These are phyloP conservation scores for Diadema setosum DNA, from an alignment of 35 echinoderm and acorn worm genomes.

Conservation along the genomic window DNA sequence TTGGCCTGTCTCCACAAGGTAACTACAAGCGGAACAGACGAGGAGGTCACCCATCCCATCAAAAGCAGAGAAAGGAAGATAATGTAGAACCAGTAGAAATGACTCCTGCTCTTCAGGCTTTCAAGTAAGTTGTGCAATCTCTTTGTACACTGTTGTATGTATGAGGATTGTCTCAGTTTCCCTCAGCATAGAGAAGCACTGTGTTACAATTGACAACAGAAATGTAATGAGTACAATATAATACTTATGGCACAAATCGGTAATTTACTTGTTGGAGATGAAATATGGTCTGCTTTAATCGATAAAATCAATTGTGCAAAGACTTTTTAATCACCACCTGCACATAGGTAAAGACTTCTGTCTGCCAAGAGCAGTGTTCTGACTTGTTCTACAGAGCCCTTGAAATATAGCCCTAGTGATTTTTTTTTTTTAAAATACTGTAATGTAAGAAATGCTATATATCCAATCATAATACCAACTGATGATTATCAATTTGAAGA, in stretches of 20 bases:
- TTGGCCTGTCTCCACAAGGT: not conserved
- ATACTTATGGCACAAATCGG: not conserved
- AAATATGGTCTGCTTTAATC: not conserved
- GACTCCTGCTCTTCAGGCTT: constrained; percentile 20
- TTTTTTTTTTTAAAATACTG: too few relatives aligned
- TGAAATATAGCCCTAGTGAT: too few relatives aligned
- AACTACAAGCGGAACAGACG: constrained; percentile 6
- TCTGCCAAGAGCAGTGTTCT: too few relatives aligned
- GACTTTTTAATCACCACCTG: too few relatives aligned
- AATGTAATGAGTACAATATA: not conserved
- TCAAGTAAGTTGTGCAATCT: constrained; percentile 2
- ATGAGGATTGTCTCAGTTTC: not conserved
- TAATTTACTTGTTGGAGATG: not conserved
- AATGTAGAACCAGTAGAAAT: not conserved
- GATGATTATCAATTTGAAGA: too few relatives aligned
- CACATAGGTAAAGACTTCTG: too few relatives aligned
- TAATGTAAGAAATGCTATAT: too few relatives aligned
- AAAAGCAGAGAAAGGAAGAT: not conserved
- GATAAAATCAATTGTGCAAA: too few relatives aligned
- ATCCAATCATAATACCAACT: too few relatives aligned
- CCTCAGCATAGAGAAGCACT: not conserved
- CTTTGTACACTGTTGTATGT: not conserved
- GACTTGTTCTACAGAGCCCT: too few relatives aligned
- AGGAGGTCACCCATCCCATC: not conserved
- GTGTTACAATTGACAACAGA: not conserved